Conservation (phyloP, 1,140 invertebrate genomes). For the Colletes latitarsis region DNA sequence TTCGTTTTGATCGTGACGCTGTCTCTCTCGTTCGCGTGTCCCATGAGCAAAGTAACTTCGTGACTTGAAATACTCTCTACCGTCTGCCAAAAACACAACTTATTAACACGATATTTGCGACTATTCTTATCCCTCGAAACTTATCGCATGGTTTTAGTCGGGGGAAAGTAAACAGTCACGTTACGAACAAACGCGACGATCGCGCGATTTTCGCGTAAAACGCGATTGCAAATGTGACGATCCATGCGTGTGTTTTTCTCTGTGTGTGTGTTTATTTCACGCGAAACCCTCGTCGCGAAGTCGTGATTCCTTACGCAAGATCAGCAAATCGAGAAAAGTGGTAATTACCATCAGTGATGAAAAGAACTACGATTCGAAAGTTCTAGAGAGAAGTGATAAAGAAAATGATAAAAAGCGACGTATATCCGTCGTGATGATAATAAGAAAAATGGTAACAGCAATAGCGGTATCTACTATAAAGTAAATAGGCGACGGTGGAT, state of each 20-base stretch:
- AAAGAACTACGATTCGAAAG: background rate
- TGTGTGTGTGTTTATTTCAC: background rate
- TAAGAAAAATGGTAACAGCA: background rate
- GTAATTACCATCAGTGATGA: too few species aligned
- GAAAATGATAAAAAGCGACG: background rate
- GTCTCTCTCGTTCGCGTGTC: background rate
- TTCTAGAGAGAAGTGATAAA: background rate
- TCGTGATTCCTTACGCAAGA: background rate
- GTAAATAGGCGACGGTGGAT: background rate
- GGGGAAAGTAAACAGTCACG: slow-evolving; percentile 16
- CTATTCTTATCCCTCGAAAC: slow-evolving; percentile 23
- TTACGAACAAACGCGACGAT: slow-evolving; percentile 16
- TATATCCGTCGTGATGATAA: background rate
- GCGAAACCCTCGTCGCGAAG: background rate
- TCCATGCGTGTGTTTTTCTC: background rate
- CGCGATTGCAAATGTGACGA: slow-evolving; percentile 54
- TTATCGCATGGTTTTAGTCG: slow-evolving; percentile 11
- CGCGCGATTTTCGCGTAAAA: slow-evolving; percentile 23
- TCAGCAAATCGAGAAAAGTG: background rate
- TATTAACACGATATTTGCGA: slow-evolving; percentile 4
- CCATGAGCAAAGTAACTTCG: background rate
- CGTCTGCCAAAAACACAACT: slow-evolving; percentile 29
- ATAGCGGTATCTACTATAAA: background rate
- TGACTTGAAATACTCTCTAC: background rate
- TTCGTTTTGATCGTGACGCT: background rate